Evolutionary conservation across 2,113 vertebrate species (phyloP), one percentile per base, ranked within the genome.

Genomic region (Rhombomys opimus): DNA sequence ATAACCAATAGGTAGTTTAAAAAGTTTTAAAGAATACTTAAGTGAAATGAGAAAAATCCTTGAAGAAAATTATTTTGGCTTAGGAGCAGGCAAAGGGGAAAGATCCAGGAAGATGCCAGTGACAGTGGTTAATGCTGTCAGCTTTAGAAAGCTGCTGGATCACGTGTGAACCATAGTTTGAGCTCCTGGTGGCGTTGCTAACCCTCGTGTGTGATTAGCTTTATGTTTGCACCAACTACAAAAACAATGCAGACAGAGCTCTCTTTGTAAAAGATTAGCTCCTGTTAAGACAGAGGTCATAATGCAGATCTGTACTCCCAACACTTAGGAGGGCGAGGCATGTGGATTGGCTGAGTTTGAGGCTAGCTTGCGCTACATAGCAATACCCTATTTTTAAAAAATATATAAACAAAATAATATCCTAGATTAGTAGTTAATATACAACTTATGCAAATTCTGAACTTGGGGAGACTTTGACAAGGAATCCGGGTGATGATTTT

Each of bases 181-280:
- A 99, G 99, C 99, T 93, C 99, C 99, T 90, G 99, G 99, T 97
- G 99, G 99, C 96, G 98, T 99, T 25, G 99, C 99, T n/a, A 99
- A 99, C 0, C 20, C 20, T 99, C 99, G 2, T 99, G 23, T 99
- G 99, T 54, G 99, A 98, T 98, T 99, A 84, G 98, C 99, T 5
- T 96, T 99, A 0, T 99, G 99, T 97, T 98, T 99, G 82, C 94
- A 99, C n/a, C 94, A 99, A 99, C 92, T 99, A 99, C 97, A 99
- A 99, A 99, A 99, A 99, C 96, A 99, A 99, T n/a, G 99, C 98
- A 12, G 98, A 99, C 12, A 61, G n/a, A 9, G n/a, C 23, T 99
- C 99, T 93, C 99, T 99, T 35, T 99, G 99, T 99, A 99, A 99
- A 97, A 98, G 99, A 97, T 99, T 99, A 97, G 99, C 99, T 30